A percentile compares a stretch with the other conserved stretches of the same genome.
Conservation (phyloP, 2,888 invertebrate genomes). For the Eupithecia inturbata region DNA sequence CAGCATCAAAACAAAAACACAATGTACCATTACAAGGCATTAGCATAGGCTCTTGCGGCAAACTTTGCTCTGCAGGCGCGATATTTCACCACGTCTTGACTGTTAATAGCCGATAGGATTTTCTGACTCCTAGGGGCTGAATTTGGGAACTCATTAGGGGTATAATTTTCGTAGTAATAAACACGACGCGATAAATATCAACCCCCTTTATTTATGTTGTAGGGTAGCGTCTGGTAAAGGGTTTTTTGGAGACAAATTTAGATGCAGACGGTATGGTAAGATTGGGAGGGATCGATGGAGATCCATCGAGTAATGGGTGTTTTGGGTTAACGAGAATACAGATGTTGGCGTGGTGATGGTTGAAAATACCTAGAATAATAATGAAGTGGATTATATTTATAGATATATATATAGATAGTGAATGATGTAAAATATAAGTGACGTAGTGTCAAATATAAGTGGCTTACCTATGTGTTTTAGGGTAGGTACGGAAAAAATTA, state of each 20-base stretch:
- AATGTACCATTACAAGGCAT: constrained; percentile 59
- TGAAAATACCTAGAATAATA: too few relatives aligned
- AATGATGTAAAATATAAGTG: too few relatives aligned
- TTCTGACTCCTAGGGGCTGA: constrained; percentile 67
- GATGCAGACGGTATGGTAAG: constrained; percentile 32
- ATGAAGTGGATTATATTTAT: too few relatives aligned
- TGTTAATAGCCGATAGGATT: constrained; percentile 84
- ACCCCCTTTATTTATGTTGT: constrained; percentile 74
- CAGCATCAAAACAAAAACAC: constrained; percentile 50
- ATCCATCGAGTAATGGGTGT: background rate
- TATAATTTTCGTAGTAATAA: constrained; percentile 83
- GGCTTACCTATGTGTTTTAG: too few relatives aligned
- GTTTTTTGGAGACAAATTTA: constrained; percentile 50
- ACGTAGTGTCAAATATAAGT: too few relatives aligned
- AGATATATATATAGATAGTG: too few relatives aligned
- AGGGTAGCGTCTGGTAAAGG: constrained; percentile 54
- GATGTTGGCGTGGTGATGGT: background rate
- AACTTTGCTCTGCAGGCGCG: constrained; percentile 58
- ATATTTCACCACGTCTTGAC: constrained; percentile 79
- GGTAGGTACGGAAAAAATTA: too few relatives aligned
- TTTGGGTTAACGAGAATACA: background rate
- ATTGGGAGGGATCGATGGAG: constrained; percentile 22
- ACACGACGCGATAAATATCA: constrained; percentile 82
- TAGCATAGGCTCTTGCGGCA: constrained; percentile 69
- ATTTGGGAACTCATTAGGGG: constrained; percentile 82